Conservation (phyloP, 1,140 invertebrate genomes). For the Plutomurus gul region DNA sequence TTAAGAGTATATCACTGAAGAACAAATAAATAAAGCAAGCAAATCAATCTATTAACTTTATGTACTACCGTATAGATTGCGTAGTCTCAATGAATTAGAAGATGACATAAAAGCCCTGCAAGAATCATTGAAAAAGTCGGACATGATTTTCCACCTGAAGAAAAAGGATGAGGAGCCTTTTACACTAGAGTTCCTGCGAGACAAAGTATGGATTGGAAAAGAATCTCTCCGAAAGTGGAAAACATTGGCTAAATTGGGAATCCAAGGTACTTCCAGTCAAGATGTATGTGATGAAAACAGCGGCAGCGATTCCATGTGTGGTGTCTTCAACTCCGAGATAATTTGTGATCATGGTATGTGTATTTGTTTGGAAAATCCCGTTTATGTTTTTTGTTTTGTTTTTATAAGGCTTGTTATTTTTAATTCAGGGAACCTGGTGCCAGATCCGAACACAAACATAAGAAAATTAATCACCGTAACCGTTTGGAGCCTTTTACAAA, state of each 20-base stretch:
- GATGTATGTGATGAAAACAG: neutral
- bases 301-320: neutral
- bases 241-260: conserved; percentile 36
- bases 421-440: conserved; percentile 56
- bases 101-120: conserved; percentile 56
- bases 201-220: conserved; percentile 46
- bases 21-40: too few species aligned
- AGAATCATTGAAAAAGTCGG: conserved; percentile 55
- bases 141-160: conserved; percentile 40
- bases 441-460: conserved; percentile 56
- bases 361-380: neutral
- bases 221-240: conserved; percentile 44
- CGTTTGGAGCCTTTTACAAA: conserved; percentile 62
- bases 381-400: neutral
- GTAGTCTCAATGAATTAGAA: conserved; percentile 32
- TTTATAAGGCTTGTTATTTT: conserved; percentile 37
- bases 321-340: conserved; percentile 65
- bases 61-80: too few species aligned
- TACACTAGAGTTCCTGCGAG: conserved; percentile 2
- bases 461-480: conserved; percentile 60
- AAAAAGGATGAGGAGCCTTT: conserved; percentile 18
- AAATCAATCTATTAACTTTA: too few species aligned
- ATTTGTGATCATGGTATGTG: conserved; percentile 62
- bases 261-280: neutral
- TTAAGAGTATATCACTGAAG: too few species aligned